Conservation (phyloP, 1,140 invertebrate genomes). For the Cyphomyrmex costatus region DNA sequence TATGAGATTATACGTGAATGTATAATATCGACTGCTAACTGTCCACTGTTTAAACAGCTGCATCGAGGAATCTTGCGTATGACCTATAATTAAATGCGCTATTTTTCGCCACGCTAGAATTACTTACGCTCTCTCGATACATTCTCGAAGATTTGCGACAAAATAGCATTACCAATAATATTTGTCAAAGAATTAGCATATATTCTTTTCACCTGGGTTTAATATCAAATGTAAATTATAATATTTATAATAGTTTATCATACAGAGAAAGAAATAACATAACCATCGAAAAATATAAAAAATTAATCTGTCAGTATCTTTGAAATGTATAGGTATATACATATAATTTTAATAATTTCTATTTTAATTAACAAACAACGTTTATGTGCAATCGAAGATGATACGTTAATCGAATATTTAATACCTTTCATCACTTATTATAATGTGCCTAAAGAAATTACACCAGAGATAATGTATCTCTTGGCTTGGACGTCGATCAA, state of each 20-base stretch:
- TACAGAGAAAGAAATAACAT: neutral
- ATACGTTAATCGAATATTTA: neutral
- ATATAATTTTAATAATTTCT: neutral
- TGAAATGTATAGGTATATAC: neutral
- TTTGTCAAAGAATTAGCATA: neutral
- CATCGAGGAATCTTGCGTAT: conserved; percentile 50
- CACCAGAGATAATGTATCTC: neutral
- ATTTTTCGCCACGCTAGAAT: conserved; percentile 67
- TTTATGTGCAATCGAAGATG: neutral
- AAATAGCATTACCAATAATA: neutral
- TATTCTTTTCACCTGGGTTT: neutral
- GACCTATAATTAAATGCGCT: conserved; percentile 68
- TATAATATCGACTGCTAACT: conserved; percentile 29
- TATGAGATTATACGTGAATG: neutral
- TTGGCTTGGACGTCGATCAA: neutral
- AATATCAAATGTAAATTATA: neutral
- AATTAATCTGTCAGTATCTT: neutral
- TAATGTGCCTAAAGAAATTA: neutral
- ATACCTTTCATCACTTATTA: neutral
- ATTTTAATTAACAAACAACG: neutral
- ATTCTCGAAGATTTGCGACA: neutral
- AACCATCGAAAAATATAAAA: neutral
- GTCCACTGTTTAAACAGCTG: conserved; percentile 43
- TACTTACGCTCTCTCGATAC: neutral
- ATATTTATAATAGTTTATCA: neutral